Conservation (phyloP, 2,113 vertebrate species). For the Nicator chloris region DNA sequence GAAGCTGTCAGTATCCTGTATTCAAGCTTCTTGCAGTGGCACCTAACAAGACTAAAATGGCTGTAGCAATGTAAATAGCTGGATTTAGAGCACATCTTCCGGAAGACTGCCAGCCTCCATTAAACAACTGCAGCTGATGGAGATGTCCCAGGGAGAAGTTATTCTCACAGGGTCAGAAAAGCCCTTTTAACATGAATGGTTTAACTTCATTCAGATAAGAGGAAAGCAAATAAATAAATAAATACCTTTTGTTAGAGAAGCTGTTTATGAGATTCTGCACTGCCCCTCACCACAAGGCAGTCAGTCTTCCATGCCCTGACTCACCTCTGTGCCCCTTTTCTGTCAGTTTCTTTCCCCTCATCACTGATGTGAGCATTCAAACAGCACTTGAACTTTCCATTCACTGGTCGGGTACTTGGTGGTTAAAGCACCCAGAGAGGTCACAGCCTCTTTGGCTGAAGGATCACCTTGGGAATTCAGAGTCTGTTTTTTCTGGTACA, state of each 20-base stretch:
- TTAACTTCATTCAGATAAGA: not conserved
- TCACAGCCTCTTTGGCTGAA: not conserved
- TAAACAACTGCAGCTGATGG: not conserved
- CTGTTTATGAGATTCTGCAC: not conserved
- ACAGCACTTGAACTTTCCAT: not conserved
- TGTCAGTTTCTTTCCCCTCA: not conserved
- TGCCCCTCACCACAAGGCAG: not conserved
- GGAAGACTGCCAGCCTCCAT: not conserved
- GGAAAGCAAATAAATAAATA: not conserved
- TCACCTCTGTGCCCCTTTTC: not conserved
- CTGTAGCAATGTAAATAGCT: not conserved
- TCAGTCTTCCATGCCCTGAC: not conserved
- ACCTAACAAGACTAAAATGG: not conserved
- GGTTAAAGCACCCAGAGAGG: not conserved
- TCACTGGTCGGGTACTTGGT: not conserved
- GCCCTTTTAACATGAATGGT: not conserved
- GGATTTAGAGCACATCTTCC: not conserved
- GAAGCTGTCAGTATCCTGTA: not conserved
- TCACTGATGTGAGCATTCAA: not conserved
- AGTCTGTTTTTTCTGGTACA: not conserved
- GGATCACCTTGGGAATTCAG: not conserved
- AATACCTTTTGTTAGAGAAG: not conserved
- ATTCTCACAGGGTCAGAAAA: not conserved
- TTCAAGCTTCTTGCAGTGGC: not conserved
- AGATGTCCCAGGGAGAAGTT: not conserved